Percentiles rank a stretch among this genome's conserved stretches.
These are phyloP conservation scores for Chaetodon trifasciatus DNA, from an alignment of 2,797 vertebrate genomes.

Conservation along the genomic window DNA sequence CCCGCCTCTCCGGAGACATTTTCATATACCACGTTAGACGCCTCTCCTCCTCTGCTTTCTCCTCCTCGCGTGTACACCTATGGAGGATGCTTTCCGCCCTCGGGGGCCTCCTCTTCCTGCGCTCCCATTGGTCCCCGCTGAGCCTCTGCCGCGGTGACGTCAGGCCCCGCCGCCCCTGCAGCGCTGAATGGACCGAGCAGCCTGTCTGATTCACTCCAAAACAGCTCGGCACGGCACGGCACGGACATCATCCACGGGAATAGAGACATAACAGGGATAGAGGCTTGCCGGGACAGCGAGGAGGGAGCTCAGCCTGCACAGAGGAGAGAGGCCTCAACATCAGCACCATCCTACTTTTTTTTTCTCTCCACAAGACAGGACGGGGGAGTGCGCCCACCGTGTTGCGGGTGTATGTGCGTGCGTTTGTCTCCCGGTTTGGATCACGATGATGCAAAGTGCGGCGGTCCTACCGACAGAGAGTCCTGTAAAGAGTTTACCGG, in stretches of 20 bases:
- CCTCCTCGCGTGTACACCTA: slow-evolving; percentile 54
- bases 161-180: slow-evolving; percentile 92
- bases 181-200: slow-evolving; percentile 94
- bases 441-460: slow-evolving; percentile 98
- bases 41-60: slow-evolving; percentile 39
- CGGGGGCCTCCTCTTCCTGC: slow-evolving; percentile 60
- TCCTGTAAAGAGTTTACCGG: slow-evolving; percentile 96
- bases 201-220: slow-evolving; percentile 87
- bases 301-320: slow-evolving; percentile 34
- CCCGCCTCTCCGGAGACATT: slow-evolving; percentile 81
- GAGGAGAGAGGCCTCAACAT: slow-evolving; percentile 52
- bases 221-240: slow-evolving; percentile 78
- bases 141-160: slow-evolving; percentile 90
- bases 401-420: slow-evolving; percentile 82
- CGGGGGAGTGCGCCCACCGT: slow-evolving; percentile 80
- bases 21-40: slow-evolving; percentile 56
- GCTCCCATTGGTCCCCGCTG: slow-evolving; percentile 81
- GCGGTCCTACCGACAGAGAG: slow-evolving; percentile 93
- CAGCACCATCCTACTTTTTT: slow-evolving; percentile 50
- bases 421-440: slow-evolving; percentile 79
- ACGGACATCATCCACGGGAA: slow-evolving; percentile 72
- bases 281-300: slow-evolving; percentile 60
- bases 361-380: slow-evolving; percentile 71
- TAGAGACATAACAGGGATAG: slow-evolving; percentile 52
- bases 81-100: slow-evolving; percentile 64